These are phyloP conservation scores for Timandra comae DNA, from an alignment of 2,888 invertebrate species.

Conservation along the genomic window DNA sequence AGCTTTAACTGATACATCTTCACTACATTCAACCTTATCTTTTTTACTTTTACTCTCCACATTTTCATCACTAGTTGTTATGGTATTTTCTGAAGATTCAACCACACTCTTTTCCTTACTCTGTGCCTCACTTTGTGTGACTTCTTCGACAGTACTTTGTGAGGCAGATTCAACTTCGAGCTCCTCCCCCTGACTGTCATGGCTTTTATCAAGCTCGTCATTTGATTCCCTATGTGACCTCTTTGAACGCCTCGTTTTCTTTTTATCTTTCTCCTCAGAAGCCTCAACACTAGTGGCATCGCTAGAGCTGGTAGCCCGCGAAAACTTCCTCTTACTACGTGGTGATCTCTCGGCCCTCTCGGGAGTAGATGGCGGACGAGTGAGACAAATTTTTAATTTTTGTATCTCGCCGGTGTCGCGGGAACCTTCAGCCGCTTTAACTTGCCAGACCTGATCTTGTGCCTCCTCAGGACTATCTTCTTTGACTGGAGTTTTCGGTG, in stretches of 20 bases:
- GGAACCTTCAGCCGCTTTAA: conserved; percentile 65
- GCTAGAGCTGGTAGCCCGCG: conserved; percentile 67
- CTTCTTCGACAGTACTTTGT: conserved; percentile 30
- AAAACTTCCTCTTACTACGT: conserved; percentile 69
- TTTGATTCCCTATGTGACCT: conserved; percentile 48
- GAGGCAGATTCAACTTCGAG: conserved; percentile 26
- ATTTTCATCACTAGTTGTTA: conserved; percentile 23
- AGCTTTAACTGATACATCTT: conserved; percentile 18
- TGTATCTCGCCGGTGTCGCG: conserved; percentile 77
- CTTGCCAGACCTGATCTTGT: conserved; percentile 72
- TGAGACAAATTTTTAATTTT: conserved; percentile 79
- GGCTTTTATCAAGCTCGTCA: conserved; percentile 49
- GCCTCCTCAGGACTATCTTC: conserved; percentile 54
- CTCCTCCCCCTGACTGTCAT: conserved; percentile 51
- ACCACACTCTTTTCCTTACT: conserved; percentile 14
- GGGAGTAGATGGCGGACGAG: conserved; percentile 74
- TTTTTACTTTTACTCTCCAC: conserved; percentile 23
- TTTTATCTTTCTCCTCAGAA: conserved; percentile 63
- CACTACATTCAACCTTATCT: conserved; percentile 20
- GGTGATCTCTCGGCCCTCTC: conserved; percentile 71
- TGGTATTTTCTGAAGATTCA: conserved; percentile 19
- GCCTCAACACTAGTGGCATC: conserved; percentile 64
- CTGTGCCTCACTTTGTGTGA: conserved; percentile 36
- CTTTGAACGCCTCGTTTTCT: conserved; percentile 51
- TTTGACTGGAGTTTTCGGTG: conserved; percentile 45